Percentiles rank a stretch among this genome's conserved stretches.
These are phyloP conservation scores for Holothuria scabra DNA, from an alignment of 53 echinoderm and acorn worm genomes.

Conservation along the genomic window DNA sequence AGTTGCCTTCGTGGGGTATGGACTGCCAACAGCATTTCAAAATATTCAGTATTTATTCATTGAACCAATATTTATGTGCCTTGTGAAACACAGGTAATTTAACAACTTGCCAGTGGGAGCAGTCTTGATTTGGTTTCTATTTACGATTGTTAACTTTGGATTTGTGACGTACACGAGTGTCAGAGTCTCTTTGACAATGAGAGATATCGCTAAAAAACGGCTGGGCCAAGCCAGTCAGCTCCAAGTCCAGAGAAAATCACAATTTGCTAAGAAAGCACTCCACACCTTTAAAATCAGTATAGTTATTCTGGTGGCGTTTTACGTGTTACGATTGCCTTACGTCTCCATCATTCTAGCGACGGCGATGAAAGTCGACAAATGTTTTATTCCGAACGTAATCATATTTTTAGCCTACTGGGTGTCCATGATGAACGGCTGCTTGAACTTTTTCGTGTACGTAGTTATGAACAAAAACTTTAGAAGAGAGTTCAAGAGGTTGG, in stretches of 20 bases:
- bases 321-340: conserved; percentile 34
- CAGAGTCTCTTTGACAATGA: conserved; percentile 31
- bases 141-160: conserved; percentile 12
- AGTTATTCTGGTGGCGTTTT: conserved; percentile 45
- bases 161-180: conserved; percentile 31
- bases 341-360: not conserved
- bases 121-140: conserved; percentile 19
- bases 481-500: conserved; percentile 32
- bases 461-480: conserved; percentile 50
- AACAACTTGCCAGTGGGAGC: conserved; percentile 18
- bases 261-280: too few species aligned
- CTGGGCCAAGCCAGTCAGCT: not conserved
- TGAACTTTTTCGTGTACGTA: conserved; percentile 46
- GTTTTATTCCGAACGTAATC: conserved; percentile 22
- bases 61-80: not conserved
- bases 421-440: conserved; percentile 27
- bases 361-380: not conserved
- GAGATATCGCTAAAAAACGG: conserved; percentile 12
- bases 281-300: conserved; percentile 19
- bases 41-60: not conserved
- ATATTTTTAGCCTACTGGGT: conserved; percentile 28
- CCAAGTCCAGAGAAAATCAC: too few species aligned
- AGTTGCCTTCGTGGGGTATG: not conserved
- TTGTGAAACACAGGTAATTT: conserved; percentile 17
- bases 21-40: not conserved